Evolutionary conservation across 1,140 invertebrate genomes (phyloP).

Genomic region (Polyergus mexicanus): DNA sequence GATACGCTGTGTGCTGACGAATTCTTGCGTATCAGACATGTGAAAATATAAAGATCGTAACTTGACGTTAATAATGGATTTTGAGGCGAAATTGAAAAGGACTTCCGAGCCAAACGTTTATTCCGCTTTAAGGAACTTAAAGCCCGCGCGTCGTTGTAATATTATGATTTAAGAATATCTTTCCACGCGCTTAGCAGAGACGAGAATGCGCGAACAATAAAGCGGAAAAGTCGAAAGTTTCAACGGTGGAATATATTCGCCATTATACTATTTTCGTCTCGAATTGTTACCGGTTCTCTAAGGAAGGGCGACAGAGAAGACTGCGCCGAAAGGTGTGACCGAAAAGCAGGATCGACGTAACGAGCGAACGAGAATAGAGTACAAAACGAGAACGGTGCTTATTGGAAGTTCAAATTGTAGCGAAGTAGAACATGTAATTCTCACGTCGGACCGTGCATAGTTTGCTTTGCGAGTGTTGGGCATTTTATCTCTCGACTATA

Average conservation of each 20-base stretch:
- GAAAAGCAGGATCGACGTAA: neutral
- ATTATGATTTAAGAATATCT: conserved; percentile 24
- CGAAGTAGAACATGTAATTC: conserved; percentile 11
- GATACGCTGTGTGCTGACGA: neutral
- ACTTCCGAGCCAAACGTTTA: conserved; percentile 13
- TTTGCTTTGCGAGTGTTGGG: neutral
- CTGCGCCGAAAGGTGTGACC: too few relatives aligned
- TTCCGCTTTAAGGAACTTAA: conserved; percentile 14
- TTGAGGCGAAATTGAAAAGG: neutral
- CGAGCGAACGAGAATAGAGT: neutral
- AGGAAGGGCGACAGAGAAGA: neutral
- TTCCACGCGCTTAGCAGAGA: neutral
- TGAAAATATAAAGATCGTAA: neutral
- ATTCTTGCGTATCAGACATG: neutral
- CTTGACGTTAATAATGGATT: neutral
- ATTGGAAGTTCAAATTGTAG: conserved; percentile 9
- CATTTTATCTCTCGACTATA: neutral
- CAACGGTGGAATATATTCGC: neutral
- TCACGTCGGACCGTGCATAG: neutral
- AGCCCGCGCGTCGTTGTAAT: conserved; percentile 3
- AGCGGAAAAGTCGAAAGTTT: conserved; percentile 38
- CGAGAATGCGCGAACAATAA: conserved; percentile 19
- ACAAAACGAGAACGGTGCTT: neutral
- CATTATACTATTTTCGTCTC: conserved; percentile 11
- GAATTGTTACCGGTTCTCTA: conserved; percentile 2